Evolutionary conservation across 2,113 vertebrate genomes (phyloP), one percentile per base, ranked within the genome.

Genomic region (Cyanoderma ruficeps): DNA sequence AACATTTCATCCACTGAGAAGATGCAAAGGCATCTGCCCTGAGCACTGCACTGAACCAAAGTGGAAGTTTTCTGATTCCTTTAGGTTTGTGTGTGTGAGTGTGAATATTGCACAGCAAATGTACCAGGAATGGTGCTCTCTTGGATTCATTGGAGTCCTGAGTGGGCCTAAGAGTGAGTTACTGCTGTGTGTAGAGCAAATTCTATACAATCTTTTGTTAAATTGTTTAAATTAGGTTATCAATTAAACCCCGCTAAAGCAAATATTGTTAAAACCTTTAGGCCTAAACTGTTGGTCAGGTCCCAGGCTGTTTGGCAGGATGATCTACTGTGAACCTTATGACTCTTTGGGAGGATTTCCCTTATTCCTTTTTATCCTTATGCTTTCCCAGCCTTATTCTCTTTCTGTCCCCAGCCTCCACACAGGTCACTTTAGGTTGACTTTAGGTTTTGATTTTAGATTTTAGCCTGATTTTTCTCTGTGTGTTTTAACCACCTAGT

Each of bases 91-190:
- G 63, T 30, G 14, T 23, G 25, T 13, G 35, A 11, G 13, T 31
- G 49, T 22, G 35, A 33, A 9, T n/a, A 6, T 30, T 23, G 21
- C 3, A 20, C 2, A 57, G 42, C 35, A 28, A 49, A 67, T 17
- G 60, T 4, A 4, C 7, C 21, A 31, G 41, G 16, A 67, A 18
- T 30, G 39, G 2, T 14, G 15, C 10, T 65, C 10, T 33, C 19
- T 19, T 44, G 39, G 15, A 19, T 31, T 44, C 52, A 7, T 33
- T 16, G 17, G 1, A 30, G 31, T 47, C 49, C 10, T 70, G 16
- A 55, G 20, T 0, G 33, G 59, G 37, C 18, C 21, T 59, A 3
- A 20, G 6, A 44, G 7, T 0, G 2, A 46, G 23, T 22, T 59
- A 15, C 60, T 60, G 18, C 3, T 30, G 28, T 52, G 52, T 8